A percentile compares a stretch with the other conserved stretches of the same genome.
phyloP scores from a whole-genome alignment of 2,888 invertebrate species.

The Embidobia sp. region DNA sequence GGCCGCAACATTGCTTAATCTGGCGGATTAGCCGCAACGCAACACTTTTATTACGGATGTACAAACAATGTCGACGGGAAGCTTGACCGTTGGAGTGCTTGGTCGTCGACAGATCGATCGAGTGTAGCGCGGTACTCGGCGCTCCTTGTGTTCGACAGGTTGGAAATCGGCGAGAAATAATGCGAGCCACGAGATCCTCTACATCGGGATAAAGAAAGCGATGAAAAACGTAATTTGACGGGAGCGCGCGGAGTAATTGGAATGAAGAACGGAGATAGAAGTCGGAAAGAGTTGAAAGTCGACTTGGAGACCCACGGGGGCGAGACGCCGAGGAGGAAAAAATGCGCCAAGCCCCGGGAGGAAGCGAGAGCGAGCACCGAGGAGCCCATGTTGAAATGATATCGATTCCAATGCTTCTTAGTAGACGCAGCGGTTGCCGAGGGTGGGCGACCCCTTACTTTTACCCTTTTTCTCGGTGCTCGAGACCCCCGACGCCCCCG shows the following conservation, averaged over 20 bases:
- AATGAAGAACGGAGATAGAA: slow-evolving; percentile 62
- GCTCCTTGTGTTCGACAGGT: slow-evolving; percentile 52
- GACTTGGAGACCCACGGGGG: slow-evolving; percentile 63
- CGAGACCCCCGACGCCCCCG: slow-evolving; percentile 67
- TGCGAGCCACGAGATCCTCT: slow-evolving; percentile 44
- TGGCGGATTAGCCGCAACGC: slow-evolving; percentile 67
- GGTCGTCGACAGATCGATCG: slow-evolving; percentile 34
- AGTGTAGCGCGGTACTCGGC: slow-evolving; percentile 26
- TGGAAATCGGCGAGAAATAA: slow-evolving; percentile 60
- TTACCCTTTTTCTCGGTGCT: slow-evolving; percentile 78
- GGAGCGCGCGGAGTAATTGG: slow-evolving; percentile 54
- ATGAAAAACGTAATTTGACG: slow-evolving; percentile 55
- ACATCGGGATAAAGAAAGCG: slow-evolving; percentile 58
- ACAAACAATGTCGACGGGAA: slow-evolving; percentile 41
- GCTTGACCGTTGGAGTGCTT: slow-evolving; percentile 58
- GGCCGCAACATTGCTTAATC: slow-evolving; percentile 26
- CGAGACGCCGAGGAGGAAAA: slow-evolving; percentile 64
- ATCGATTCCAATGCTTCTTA: slow-evolving; percentile 82
- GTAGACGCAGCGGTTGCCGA: slow-evolving; percentile 78
- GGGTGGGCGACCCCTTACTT: slow-evolving; percentile 81
- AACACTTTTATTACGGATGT: slow-evolving; percentile 64
- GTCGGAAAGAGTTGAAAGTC: slow-evolving; percentile 63
- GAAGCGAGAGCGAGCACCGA: slow-evolving; percentile 75
- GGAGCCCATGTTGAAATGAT: slow-evolving; percentile 80
- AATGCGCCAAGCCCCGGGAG: slow-evolving; percentile 37